Evolutionary conservation across 1,140 invertebrate genomes (phyloP).

Genomic region (Drosophila bifasciata): DNA sequence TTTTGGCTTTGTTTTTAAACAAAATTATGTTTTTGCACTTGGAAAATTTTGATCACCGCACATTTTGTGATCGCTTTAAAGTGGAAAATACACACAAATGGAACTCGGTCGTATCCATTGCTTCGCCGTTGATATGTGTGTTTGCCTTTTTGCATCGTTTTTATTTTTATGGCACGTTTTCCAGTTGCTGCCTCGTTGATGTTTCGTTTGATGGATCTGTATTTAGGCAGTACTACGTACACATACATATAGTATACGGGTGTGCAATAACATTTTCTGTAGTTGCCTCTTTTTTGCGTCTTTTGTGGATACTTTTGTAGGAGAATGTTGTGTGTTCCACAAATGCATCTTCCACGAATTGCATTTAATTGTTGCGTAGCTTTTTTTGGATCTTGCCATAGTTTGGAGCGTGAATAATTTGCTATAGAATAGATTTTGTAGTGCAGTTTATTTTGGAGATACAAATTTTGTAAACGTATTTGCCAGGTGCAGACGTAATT

Average conservation of each 20-base stretch:
- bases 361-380: too few species aligned
- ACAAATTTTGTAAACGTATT: too few species aligned
- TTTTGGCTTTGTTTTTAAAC: too few species aligned
- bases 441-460: too few species aligned
- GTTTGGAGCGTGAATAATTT: too few species aligned
- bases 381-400: too few species aligned
- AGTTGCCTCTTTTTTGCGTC: slow-evolving; percentile 3
- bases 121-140: too few species aligned
- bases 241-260: slow-evolving; percentile 16
- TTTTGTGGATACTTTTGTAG: neutral
- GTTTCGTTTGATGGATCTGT: slow-evolving; percentile 26
- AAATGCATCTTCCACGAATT: too few species aligned
- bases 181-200: neutral
- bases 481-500: too few species aligned
- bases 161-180: slow-evolving; percentile 43
- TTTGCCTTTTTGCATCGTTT: slow-evolving; percentile 21
- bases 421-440: too few species aligned
- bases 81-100: slow-evolving; percentile 13
- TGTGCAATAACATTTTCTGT: slow-evolving; percentile 9
- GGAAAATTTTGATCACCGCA: slow-evolving; percentile 38
- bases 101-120: too few species aligned
- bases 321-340: too few species aligned
- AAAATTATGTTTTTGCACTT: neutral
- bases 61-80: slow-evolving; percentile 47
- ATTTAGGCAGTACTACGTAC: neutral